Conservation (phyloP, 2,888 invertebrate species). For the Eumacrocentrus americanus region DNA sequence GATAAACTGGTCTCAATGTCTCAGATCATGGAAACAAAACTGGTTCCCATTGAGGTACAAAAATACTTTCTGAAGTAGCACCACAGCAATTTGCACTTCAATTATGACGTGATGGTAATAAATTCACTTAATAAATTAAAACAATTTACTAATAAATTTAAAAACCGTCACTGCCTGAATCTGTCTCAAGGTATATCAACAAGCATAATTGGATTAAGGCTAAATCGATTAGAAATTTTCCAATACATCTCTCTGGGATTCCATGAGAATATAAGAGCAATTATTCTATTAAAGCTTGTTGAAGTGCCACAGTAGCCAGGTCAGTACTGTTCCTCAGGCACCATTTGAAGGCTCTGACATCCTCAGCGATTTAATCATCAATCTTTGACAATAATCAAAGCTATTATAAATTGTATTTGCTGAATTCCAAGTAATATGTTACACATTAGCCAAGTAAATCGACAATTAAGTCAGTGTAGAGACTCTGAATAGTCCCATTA, state of each 20-base stretch:
- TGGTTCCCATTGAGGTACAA: slow-evolving; percentile 20
- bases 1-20: slow-evolving; percentile 13
- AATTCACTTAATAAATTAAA: too few relatives aligned
- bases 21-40: slow-evolving; percentile 17
- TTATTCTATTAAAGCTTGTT: not conserved
- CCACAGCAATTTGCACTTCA: too few relatives aligned
- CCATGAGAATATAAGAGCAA: not conserved
- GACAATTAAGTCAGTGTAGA: too few relatives aligned
- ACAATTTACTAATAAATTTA: too few relatives aligned
- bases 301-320: not conserved
- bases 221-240: not conserved
- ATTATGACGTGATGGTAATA: too few relatives aligned
- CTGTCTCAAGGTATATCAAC: not conserved
- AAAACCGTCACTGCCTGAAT: too few relatives aligned
- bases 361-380: not conserved
- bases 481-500: too few relatives aligned
- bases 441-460: too few relatives aligned
- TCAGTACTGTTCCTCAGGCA: slow-evolving; percentile 6
- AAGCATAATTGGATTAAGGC: not conserved
- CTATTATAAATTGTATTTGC: too few relatives aligned
- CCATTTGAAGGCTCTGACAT: not conserved
- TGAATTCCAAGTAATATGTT: too few relatives aligned
- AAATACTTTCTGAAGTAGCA: slow-evolving; percentile 14
- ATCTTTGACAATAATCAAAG: too few relatives aligned
- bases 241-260: not conserved